Evolutionary conservation across 1,140 invertebrate genomes (phyloP).

Genomic region (Pissodes strobi): DNA sequence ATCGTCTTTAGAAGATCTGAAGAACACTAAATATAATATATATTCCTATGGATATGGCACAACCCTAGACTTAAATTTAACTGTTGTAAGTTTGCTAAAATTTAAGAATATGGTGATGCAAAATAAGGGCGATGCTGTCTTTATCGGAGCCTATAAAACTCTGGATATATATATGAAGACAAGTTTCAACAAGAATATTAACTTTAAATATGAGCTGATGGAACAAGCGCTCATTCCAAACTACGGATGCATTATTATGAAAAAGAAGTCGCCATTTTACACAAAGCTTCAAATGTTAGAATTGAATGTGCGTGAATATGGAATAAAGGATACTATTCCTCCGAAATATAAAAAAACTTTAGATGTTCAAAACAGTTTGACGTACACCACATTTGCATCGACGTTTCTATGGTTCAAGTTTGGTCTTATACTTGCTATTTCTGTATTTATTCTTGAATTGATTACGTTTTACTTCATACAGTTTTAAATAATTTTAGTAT

Average conservation of each 20-base stretch:
- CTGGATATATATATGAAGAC: neutral
- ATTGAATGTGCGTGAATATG: too few relatives aligned
- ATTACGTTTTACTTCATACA: too few relatives aligned
- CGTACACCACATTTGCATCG: too few relatives aligned
- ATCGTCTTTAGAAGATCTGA: neutral
- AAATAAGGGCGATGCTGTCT: slow-evolving; percentile 4
- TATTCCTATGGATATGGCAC: slow-evolving; percentile 5
- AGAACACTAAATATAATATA: neutral
- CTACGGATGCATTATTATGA: slow-evolving; percentile 1
- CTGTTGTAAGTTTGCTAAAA: neutral
- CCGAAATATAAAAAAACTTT: too few relatives aligned
- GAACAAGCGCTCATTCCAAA: neutral
- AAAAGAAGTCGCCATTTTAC: neutral
- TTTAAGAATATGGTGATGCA: neutral
- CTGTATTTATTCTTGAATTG: too few relatives aligned
- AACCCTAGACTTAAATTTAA: neutral
- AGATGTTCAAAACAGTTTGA: too few relatives aligned
- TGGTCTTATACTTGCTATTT: too few relatives aligned
- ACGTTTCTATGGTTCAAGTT: too few relatives aligned
- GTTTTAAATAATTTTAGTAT: too few relatives aligned
- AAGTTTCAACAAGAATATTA: neutral
- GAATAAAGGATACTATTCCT: too few relatives aligned
- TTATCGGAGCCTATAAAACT: slow-evolving; percentile 2
- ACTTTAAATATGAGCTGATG: slow-evolving; percentile 2
- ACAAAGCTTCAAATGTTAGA: neutral